Evolutionary conservation across 2,113 vertebrate genomes (phyloP), one percentile per base, ranked within the genome.

Genomic region (Erythrocercus mccallii): DNA sequence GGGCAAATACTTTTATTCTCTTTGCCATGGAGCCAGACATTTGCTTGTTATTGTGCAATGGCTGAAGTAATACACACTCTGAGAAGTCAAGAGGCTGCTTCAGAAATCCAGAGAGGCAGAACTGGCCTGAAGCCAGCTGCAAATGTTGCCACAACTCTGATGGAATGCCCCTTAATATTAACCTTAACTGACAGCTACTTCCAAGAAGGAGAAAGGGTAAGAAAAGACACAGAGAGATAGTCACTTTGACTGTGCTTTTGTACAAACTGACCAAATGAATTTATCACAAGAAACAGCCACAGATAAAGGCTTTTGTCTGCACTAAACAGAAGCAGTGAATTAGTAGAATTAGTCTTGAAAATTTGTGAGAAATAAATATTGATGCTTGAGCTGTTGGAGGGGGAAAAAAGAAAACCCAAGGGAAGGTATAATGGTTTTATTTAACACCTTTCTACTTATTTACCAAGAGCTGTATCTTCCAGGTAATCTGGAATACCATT

Each of bases 151-250:
- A 68, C 68, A 73, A 7, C 30, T 88, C 53, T 94, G 89, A 92
- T 22, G 82, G 57, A 95, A 74, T 86, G 81, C 78, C 62, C 88
- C 80, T 77, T 88, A 74, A 92, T 62, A 81, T 94, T 95, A 95
- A 94, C 84, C 47, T 80, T 81, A 90, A 87, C 56, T 89, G 86
- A 93, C 94, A 96, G 92, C 73, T 96, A 62, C 56, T 95, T 76
- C 83, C 51, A 70, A 94, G 88, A 72, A 90, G 62, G 60, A 92
- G 82, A 77, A 89, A 70, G 12, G 20, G 18, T 54, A 81, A 71
- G 50, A 69, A 80, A 33, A 73, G 42, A 81, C 76, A 47, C 16
- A 73, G 50, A 64, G 60, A 65, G 6, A 71, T 21, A 76, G 86
- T 86, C 14, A 70, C 68, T 94, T 83, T 21, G 57, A 65, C 74